Evolutionary conservation across 2,113 vertebrate species (phyloP), one percentile per base, ranked within the genome.

Genomic region (Oncorhynchus keta): DNA sequence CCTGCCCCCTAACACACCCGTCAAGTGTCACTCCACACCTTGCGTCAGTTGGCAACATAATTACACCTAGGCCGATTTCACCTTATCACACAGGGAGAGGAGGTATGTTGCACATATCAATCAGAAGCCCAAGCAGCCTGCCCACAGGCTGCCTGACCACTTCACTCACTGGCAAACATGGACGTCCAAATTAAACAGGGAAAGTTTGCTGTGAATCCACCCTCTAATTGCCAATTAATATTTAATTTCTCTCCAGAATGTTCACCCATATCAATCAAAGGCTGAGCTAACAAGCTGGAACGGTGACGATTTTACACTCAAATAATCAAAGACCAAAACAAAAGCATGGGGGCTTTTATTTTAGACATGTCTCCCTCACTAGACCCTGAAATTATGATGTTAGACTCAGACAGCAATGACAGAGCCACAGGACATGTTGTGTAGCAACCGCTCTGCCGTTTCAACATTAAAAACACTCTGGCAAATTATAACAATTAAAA

Each of bases 141-240:
- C 75, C 73, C 73, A 73, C 70, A 55, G 72, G 77, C 32, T n/a
- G n/a, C n/a, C n/a, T n/a, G n/a, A n/a, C 28, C 71, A 32, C 78
- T 12, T 45, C 39, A 45, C 39, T 45, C 32, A 24, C 55, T 18
- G 39, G 78, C 72, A 62, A 76, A 76, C 70, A 78, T 68, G 72
- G 49, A 3, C 57, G 84, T 84, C 81, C 32, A 82, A 87, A 84
- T 75, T 78, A 78, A 92, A 79, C 69, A 83, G 84, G 84, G 22
- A 76, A 77, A 84, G 90, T 87, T 88, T 85, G 72, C 76, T 76
- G 76, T 77, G 86, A 89, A 87, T 88, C 84, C 88, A 90, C n/a
- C 88, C 90, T 87, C 90, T 87, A 88, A 92, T 88, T 89, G 86
- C 61, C 18, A 78, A 90, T 92, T 88, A 86, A 92, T 92, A 88